Conservation (phyloP, 2,888 invertebrate genomes). For the Antitype chi region DNA sequence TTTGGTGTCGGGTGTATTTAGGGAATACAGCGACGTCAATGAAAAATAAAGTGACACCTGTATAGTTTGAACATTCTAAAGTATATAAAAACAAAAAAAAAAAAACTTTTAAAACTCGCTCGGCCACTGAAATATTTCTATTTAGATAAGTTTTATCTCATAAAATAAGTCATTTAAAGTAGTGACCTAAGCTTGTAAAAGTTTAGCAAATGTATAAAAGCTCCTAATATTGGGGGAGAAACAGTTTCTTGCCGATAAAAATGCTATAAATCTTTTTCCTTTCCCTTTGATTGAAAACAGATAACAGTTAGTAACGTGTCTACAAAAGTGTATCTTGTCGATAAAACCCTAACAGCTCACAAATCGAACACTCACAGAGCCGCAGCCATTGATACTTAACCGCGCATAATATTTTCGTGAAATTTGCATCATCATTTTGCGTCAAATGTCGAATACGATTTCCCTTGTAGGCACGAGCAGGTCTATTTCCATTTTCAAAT, state of each 20-base stretch:
- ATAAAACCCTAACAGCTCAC: slow-evolving; percentile 54
- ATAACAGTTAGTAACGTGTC: slow-evolving; percentile 55
- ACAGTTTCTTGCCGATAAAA: slow-evolving; percentile 55
- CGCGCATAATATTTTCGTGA: slow-evolving; percentile 77
- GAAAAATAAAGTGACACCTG: not conserved
- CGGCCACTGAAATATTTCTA: not conserved
- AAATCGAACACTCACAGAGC: slow-evolving; percentile 69
- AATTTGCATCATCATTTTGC: slow-evolving; percentile 84
- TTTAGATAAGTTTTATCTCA: slow-evolving; percentile 1
- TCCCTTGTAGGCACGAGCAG: slow-evolving; percentile 83
- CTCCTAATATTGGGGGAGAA: slow-evolving; percentile 38
- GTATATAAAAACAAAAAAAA: too few species aligned
- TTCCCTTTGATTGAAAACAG: slow-evolving; percentile 59
- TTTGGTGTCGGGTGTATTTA: not conserved
- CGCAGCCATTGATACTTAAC: slow-evolving; percentile 79
- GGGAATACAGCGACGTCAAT: not conserved
- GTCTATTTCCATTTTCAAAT: slow-evolving; percentile 87
- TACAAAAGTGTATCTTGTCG: slow-evolving; percentile 49
- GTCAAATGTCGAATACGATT: slow-evolving; percentile 85
- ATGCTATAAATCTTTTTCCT: slow-evolving; percentile 57
- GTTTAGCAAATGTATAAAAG: slow-evolving; percentile 44
- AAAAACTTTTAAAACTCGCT: not conserved
- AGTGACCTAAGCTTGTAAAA: slow-evolving; percentile 12
- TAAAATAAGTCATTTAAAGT: not conserved
- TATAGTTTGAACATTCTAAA: not conserved